Percentiles rank a stretch among this genome's conserved stretches.
Evolutionary conservation across 2,888 invertebrate species (phyloP).

Genomic region (Athalia circularis): DNA sequence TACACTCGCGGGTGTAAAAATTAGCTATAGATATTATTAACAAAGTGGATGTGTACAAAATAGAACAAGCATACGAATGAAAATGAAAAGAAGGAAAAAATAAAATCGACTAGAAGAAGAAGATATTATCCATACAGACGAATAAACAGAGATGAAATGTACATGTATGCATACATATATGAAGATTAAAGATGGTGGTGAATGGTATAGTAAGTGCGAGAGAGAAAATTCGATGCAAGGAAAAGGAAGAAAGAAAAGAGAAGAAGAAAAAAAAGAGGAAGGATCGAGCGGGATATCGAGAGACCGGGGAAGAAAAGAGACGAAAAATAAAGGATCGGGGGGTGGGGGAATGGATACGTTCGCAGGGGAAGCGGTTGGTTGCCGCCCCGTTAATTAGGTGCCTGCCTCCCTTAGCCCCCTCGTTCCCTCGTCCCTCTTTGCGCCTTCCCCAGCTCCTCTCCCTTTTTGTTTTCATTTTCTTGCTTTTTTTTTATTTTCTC

Average conservation of each 20-base stretch:
- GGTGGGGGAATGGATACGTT: conserved; percentile 50
- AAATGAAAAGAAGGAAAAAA: not conserved
- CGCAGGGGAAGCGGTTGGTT: conserved; percentile 51
- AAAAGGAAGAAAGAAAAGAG: conserved; percentile 50
- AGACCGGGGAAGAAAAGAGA: conserved; percentile 42
- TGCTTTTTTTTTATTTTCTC: too few species aligned
- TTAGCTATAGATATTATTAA: too few species aligned
- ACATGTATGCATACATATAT: conserved; percentile 3
- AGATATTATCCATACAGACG: not conserved
- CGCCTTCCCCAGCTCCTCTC: conserved; percentile 49
- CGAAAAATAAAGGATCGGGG: conserved; percentile 50
- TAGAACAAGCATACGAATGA: not conserved
- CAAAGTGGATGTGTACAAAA: too few species aligned
- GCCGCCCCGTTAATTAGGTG: conserved; percentile 69
- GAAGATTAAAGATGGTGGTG: conserved; percentile 42
- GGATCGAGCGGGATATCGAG: conserved; percentile 5
- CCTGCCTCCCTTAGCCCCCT: conserved; percentile 52
- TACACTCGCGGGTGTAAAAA: too few species aligned
- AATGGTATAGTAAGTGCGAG: conserved; percentile 32
- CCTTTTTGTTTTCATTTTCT: not conserved
- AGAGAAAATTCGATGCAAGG: conserved; percentile 43
- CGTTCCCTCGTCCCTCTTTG: conserved; percentile 27
- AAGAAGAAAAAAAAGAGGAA: conserved; percentile 53
- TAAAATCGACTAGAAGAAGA: not conserved
- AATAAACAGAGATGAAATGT: conserved; percentile 27